Evolutionary conservation across 64 coral and sea anemone species (phyloP).

Genomic region (Catalaphyllia jardinei): DNA sequence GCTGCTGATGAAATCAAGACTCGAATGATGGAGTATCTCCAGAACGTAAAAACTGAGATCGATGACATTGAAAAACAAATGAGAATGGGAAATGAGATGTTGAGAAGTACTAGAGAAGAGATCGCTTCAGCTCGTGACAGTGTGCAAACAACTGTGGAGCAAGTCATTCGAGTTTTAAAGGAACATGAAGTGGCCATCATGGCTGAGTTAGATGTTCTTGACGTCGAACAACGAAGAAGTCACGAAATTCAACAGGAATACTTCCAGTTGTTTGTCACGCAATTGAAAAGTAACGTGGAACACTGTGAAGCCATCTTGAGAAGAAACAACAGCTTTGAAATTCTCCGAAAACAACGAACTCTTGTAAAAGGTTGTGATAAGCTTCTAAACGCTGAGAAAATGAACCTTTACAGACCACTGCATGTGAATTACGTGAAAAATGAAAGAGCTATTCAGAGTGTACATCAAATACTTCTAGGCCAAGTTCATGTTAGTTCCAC

Average conservation of each 20-base stretch:
- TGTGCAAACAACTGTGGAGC: conserved; percentile 16
- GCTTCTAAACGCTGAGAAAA: not conserved
- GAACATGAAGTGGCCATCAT: conserved; percentile 23
- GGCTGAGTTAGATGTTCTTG: conserved; percentile 27
- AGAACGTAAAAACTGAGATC: conserved; percentile 10
- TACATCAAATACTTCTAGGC: not conserved
- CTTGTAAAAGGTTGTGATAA: not conserved
- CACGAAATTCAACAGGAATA: not conserved
- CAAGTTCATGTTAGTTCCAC: not conserved
- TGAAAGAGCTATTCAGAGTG: not conserved
- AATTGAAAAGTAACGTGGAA: not conserved
- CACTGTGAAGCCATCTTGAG: not conserved
- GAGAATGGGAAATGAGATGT: not conserved
- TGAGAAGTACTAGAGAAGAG: not conserved
- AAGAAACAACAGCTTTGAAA: not conserved
- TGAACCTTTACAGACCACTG: not conserved
- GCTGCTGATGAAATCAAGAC: conserved; percentile 1
- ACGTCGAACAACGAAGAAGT: conserved; percentile 33
- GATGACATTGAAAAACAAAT: conserved; percentile 12
- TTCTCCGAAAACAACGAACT: not conserved
- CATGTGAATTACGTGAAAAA: not conserved
- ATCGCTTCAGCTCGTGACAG: not conserved
- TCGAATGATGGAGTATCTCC: not conserved
- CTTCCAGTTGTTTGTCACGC: not conserved
- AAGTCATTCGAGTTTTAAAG: conserved; percentile 34